Evolutionary conservation across 2,888 invertebrate species (phyloP).

Genomic region (Taenaris catops): DNA sequence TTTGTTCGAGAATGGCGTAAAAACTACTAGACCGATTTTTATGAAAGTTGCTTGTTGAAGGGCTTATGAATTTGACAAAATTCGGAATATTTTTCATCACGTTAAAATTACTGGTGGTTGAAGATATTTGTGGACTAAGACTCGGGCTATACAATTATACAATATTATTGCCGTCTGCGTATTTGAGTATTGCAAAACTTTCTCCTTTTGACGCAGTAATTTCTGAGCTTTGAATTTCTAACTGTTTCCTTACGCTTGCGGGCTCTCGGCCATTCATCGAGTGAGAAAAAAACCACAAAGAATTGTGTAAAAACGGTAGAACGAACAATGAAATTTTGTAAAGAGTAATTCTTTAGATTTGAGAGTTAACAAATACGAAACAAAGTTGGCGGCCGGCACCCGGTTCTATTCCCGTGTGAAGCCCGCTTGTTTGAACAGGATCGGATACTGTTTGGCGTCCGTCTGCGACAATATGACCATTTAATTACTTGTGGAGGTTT

Average conservation of each 20-base stretch:
- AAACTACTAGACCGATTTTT: too few relatives aligned
- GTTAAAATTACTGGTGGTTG: too few relatives aligned
- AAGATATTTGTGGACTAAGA: too few relatives aligned
- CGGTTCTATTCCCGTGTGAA: conserved; percentile 43
- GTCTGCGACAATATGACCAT: conserved; percentile 54
- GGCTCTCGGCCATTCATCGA: conserved; percentile 4
- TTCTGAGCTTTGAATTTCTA: conserved; percentile 1
- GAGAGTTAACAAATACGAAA: conserved; percentile 27
- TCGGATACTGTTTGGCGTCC: conserved; percentile 53
- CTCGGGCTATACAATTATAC: too few relatives aligned
- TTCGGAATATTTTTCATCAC: too few relatives aligned
- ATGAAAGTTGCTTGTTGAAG: too few relatives aligned
- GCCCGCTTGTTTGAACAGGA: conserved; percentile 46
- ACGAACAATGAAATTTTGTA: conserved; percentile 15
- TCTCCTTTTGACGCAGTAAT: neutral
- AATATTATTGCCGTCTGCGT: too few relatives aligned
- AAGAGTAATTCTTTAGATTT: conserved; percentile 19
- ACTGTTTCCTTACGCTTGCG: conserved; percentile 4
- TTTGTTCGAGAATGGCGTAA: too few relatives aligned
- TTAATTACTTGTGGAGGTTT: conserved; percentile 16
- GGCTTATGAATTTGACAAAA: too few relatives aligned
- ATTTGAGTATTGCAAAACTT: conserved; percentile 1
- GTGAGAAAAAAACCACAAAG: conserved; percentile 8
- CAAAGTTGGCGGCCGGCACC: conserved; percentile 22
- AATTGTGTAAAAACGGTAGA: neutral